Conservation (phyloP, 1,140 invertebrate genomes). For the Drosophila pseudoananassae region DNA sequence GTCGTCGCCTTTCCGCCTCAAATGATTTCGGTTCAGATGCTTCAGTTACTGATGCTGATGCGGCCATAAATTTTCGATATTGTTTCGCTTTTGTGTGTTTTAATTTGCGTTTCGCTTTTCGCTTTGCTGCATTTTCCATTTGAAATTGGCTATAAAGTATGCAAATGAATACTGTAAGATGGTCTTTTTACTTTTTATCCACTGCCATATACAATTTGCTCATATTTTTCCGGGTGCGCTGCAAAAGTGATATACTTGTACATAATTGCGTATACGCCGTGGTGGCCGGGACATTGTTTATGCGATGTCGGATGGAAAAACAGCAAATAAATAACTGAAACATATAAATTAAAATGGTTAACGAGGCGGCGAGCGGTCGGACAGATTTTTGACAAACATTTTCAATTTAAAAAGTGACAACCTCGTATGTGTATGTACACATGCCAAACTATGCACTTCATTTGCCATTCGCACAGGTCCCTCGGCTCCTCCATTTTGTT, state of each 20-base stretch:
- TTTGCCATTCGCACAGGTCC: conserved; percentile 49
- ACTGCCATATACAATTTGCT: conserved; percentile 1
- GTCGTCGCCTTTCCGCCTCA: conserved; percentile 47
- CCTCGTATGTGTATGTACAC: no score
- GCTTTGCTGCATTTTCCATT: conserved; percentile 70
- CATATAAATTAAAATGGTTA: conserved; percentile 53
- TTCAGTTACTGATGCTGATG: conserved; percentile 51
- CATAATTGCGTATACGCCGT: conserved; percentile 41
- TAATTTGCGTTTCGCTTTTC: conserved; percentile 61
- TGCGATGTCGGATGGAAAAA: conserved; percentile 9
- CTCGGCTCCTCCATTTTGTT: not conserved
- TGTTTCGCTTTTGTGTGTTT: conserved; percentile 68
- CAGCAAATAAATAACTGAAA: conserved; percentile 32
- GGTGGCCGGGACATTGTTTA: conserved; percentile 14
- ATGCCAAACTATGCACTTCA: conserved; percentile 54
- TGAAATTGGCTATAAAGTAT: conserved; percentile 75
- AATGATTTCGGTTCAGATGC: conserved; percentile 48
- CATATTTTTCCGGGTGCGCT: not conserved
- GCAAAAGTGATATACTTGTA: conserved; percentile 34
- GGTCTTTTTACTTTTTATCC: conserved; percentile 1
- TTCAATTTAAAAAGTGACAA: conserved; percentile 78
- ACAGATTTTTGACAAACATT: conserved; percentile 67
- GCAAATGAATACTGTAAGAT: conserved; percentile 49
- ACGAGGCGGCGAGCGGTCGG: conserved; percentile 35
- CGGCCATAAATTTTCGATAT: conserved; percentile 65